phyloP scores from a whole-genome alignment of 2,888 invertebrate genomes.

The Mylabris sibirica region DNA sequence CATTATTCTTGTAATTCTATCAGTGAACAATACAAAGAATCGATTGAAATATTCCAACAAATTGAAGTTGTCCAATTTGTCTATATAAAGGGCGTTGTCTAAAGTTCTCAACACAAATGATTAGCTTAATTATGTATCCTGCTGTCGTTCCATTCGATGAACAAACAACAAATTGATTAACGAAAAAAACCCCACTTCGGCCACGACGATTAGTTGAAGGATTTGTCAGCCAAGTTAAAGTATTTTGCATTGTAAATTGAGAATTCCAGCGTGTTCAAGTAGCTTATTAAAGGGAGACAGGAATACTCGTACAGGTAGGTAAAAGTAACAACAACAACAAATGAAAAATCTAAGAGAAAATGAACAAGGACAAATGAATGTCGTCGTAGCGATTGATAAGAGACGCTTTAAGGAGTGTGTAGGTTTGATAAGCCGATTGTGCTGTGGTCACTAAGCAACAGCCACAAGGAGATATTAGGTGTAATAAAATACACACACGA shows the following conservation, averaged over 20 bases:
- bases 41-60: background rate
- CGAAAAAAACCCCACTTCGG: background rate
- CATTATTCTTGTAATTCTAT: background rate
- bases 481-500: background rate
- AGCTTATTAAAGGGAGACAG: constrained; percentile 8
- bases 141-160: background rate
- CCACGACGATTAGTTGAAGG: background rate
- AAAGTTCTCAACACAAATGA: background rate
- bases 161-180: constrained; percentile 9
- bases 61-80: background rate
- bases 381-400: constrained; percentile 16
- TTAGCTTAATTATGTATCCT: background rate
- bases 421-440: constrained; percentile 41
- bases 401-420: constrained; percentile 33
- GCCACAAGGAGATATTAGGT: constrained; percentile 25
- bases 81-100: no score
- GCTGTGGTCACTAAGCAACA: constrained; percentile 36
- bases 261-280: background rate
- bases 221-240: constrained; percentile 1
- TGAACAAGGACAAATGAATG: constrained; percentile 16
- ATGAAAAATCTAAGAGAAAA: constrained; percentile 20
- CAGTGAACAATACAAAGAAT: background rate
- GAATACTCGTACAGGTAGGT: background rate
- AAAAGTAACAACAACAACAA: constrained; percentile 12
- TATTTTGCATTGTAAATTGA: constrained; percentile 15